Conservation (phyloP, 2,113 vertebrate genomes). For the Collichthys lucidus region DNA sequence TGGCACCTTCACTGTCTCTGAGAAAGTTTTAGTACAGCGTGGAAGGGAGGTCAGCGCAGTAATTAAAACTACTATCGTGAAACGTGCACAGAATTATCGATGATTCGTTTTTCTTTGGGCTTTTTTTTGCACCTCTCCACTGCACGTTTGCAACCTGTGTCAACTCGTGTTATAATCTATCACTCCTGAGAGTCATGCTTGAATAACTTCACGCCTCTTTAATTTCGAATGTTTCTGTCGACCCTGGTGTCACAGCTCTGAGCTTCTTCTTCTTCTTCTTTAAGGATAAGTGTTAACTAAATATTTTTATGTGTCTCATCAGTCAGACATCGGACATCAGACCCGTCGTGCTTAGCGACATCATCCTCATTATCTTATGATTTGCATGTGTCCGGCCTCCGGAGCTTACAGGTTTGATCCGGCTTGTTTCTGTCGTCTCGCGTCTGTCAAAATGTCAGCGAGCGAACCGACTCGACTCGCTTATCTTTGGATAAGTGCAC, state of each 20-base stretch:
- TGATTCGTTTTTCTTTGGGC: too few species aligned
- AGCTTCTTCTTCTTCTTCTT: neutral
- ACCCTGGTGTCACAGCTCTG: neutral
- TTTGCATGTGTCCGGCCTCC: conserved; percentile 6
- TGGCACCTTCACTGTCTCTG: neutral
- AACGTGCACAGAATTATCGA: too few species aligned
- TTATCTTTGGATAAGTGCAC: neutral
- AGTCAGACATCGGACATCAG: neutral
- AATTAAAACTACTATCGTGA: too few species aligned
- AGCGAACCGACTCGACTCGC: conserved; percentile 16
- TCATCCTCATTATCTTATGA: conserved; percentile 17
- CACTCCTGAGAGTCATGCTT: neutral
- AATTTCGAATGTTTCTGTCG: neutral
- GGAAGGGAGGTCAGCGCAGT: neutral
- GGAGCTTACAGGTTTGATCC: conserved; percentile 4
- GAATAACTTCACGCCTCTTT: neutral
- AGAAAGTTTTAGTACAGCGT: neutral
- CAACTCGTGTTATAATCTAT: too few species aligned
- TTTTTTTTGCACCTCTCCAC: too few species aligned
- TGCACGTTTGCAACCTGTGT: too few species aligned
- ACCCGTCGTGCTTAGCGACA: neutral
- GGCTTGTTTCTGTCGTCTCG: neutral
- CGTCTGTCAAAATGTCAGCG: conserved; percentile 23
- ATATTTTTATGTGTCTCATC: neutral
- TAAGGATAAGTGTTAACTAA: neutral